Conservation (phyloP, 92 coral and sea anemone species). For the Palythoa heliodiscus region DNA sequence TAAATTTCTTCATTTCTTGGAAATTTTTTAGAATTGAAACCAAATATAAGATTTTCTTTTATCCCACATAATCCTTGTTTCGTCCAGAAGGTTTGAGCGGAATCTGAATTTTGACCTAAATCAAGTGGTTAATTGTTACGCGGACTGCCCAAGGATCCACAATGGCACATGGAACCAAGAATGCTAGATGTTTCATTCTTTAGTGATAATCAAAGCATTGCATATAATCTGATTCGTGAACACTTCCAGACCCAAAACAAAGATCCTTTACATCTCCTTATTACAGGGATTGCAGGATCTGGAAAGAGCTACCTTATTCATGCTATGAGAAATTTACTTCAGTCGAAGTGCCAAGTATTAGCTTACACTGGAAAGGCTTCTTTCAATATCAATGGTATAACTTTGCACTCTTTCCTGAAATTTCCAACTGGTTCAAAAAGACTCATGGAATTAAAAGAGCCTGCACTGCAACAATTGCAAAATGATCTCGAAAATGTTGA, state of each 20-base stretch:
- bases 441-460: not conserved
- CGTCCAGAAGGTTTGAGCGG: too few relatives aligned
- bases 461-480: not conserved
- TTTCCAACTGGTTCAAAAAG: not conserved
- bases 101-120: too few relatives aligned
- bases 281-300: slow-evolving; percentile 43
- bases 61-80: too few relatives aligned
- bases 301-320: not conserved
- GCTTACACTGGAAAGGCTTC: too few relatives aligned
- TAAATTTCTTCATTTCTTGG: too few relatives aligned
- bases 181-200: slow-evolving; percentile 27
- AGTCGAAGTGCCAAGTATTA: not conserved
- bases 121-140: too few relatives aligned
- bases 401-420: not conserved
- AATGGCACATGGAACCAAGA: slow-evolving; percentile 39
- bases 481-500: not conserved
- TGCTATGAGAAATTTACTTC: not conserved
- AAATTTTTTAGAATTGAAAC: too few relatives aligned
- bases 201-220: not conserved
- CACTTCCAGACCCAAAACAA: slow-evolving; percentile 27
- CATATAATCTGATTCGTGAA: slow-evolving; percentile 8
- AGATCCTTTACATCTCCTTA: slow-evolving; percentile 35
- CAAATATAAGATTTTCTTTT: too few relatives aligned
- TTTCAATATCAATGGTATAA: not conserved
- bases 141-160: slow-evolving; percentile 16